Percentiles rank a stretch among this genome's conserved stretches.
Conservation (phyloP, 2,888 invertebrate species). For the Chrysina gloriosa region DNA sequence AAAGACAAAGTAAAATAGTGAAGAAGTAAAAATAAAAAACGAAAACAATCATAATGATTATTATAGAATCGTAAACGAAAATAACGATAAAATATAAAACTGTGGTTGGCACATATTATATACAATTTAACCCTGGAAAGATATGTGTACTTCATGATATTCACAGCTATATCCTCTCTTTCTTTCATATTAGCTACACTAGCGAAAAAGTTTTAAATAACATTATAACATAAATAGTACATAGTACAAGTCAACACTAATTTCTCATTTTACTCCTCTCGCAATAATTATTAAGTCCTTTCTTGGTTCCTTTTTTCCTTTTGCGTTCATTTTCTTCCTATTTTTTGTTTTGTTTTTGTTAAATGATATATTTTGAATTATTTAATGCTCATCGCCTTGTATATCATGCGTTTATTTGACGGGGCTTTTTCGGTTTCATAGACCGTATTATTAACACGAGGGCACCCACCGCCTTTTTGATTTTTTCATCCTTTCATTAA, state of each 20-base stretch:
- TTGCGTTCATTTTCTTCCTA: conserved; percentile 2
- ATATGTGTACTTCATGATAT: conserved; percentile 64
- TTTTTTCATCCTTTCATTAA: not conserved
- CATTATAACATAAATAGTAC: conserved; percentile 52
- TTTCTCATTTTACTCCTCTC: conserved; percentile 41
- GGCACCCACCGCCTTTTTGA: conserved; percentile 25
- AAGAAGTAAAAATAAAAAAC: conserved; percentile 41
- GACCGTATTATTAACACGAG: conserved; percentile 28
- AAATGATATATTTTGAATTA: not conserved
- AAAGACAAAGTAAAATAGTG: conserved; percentile 25
- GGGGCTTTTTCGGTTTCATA: conserved; percentile 33
- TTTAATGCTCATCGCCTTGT: not conserved
- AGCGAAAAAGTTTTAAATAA: conserved; percentile 50
- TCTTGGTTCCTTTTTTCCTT: conserved; percentile 14
- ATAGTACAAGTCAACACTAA: conserved; percentile 59
- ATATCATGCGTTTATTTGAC: conserved; percentile 17
- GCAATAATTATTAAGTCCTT: conserved; percentile 28
- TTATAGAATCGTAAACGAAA: conserved; percentile 31
- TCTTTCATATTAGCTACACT: conserved; percentile 48
- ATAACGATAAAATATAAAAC: conserved; percentile 40
- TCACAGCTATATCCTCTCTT: conserved; percentile 59
- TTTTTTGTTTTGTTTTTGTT: conserved; percentile 6
- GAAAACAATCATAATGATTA: conserved; percentile 45
- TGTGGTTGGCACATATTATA: conserved; percentile 66
- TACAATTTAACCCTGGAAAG: conserved; percentile 67